A percentile compares a stretch with the other conserved stretches of the same genome.
These are phyloP conservation scores for Drosophila meridiana DNA, from an alignment of 2,888 invertebrate species.

Conservation along the genomic window DNA sequence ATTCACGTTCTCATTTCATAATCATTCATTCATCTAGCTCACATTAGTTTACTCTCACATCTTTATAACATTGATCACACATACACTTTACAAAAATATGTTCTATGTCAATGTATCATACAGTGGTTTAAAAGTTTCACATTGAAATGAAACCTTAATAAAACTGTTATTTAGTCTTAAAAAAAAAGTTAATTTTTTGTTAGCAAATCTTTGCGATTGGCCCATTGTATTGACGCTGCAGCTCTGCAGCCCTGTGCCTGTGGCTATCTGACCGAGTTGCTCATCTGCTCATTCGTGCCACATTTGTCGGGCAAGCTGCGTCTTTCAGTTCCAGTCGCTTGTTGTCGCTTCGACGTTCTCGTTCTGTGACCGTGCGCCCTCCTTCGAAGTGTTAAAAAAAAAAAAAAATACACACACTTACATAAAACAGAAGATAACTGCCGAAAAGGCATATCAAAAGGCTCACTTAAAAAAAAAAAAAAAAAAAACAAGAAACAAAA, in stretches of 20 bases:
- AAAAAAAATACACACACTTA: slow-evolving; percentile 1
- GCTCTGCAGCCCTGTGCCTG: slow-evolving; percentile 19
- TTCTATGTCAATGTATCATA: too few relatives aligned
- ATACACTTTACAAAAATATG: too few relatives aligned
- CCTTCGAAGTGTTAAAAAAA: slow-evolving; percentile 26
- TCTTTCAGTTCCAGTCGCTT: slow-evolving; percentile 63
- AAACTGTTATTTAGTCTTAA: too few relatives aligned
- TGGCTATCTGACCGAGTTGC: slow-evolving; percentile 25
- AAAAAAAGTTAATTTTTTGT: background rate
- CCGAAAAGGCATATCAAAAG: slow-evolving; percentile 27
- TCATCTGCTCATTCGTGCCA: slow-evolving; percentile 62
- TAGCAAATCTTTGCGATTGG: background rate
- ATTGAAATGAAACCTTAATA: too few relatives aligned
- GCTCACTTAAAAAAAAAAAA: slow-evolving; percentile 10
- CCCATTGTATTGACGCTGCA: slow-evolving; percentile 9
- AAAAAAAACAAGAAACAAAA: slow-evolving; percentile 3
- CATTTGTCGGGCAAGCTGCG: slow-evolving; percentile 62
- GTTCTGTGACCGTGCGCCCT: slow-evolving; percentile 51
- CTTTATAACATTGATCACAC: too few relatives aligned
- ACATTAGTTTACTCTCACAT: too few relatives aligned
- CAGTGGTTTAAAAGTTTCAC: too few relatives aligned
- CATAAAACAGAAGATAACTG: slow-evolving; percentile 22
- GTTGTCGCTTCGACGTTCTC: slow-evolving; percentile 51
- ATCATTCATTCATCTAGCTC: too few relatives aligned
- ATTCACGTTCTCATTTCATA: too few relatives aligned